Conservation (phyloP, 2,888 invertebrate species). For the Phlogophora meticulosa region DNA sequence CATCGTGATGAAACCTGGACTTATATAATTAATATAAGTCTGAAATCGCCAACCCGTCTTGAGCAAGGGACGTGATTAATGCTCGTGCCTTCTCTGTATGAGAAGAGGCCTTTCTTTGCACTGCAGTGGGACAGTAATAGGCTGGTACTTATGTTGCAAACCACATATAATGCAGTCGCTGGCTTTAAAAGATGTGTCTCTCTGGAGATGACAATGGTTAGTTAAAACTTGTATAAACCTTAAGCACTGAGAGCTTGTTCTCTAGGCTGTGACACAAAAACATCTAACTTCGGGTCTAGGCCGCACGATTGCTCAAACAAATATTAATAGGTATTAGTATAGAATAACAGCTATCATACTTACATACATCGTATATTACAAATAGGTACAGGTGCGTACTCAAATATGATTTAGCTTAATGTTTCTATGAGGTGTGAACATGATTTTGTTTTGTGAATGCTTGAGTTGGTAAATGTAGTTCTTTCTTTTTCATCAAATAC, state of each 20-base stretch:
- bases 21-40: no score
- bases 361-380: no score
- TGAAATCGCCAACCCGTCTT: no score
- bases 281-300: slow-evolving; percentile 12
- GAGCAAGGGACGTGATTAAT: no score
- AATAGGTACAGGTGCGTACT: not conserved
- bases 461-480: not conserved
- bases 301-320: slow-evolving; percentile 15
- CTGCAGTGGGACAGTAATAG: no score
- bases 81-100: no score
- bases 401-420: slow-evolving; percentile 2
- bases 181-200: no score
- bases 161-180: not conserved
- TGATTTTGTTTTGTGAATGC: not conserved
- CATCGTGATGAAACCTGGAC: no score
- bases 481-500: not conserved
- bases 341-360: not conserved
- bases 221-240: not conserved
- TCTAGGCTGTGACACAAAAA: not conserved
- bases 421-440: not conserved
- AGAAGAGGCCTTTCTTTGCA: no score
- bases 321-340: not conserved
- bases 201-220: not conserved
- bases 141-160: not conserved
- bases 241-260: not conserved